Base-by-base conservation (phyloP, 1,140 invertebrate species). In the Eueides isabella region DNA sequence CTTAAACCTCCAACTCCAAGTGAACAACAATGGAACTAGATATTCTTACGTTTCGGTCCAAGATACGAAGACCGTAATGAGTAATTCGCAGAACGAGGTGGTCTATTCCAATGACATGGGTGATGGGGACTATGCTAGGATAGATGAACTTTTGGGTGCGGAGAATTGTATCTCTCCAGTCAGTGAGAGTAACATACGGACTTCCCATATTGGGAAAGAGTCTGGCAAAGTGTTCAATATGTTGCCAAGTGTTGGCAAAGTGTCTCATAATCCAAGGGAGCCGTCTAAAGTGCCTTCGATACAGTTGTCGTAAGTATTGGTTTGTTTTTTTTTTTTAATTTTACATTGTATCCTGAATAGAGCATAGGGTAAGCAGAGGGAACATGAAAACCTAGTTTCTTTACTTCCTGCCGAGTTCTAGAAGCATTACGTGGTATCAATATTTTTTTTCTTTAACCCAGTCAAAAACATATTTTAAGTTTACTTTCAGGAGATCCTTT, bases 11-110 rank as follows among this genome's bases (percentile, higher is more conserved):
- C 92, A 93, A 48, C 66, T 94, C 30, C 93, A 94, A 82, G 92
- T 94, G 0, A 93, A 93, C 61, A 93, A 93, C 71, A 91, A 91
- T 80, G 92, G 93, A 1, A 91, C 92, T 5, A 82, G 87, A 35
- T 94, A 93, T 69, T 92, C 92, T 0, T 94, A 94, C 67, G 90
- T 94, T 0, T 90, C 93, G 0, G 90, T 93, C 1, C 90, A 92
- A 55, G 91, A 93, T 71, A 88, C 89, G 6, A 93, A 88, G 62
- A 90, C 81, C 6, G 89, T 91, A n/a, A 91, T 92, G 87, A 91
- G 89, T 62, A 91, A 93, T 64, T 93, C 91, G 0, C 89, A 91
- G 74, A 92, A 93, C 69, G 91, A 93, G 68, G 91, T 79, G 12
- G 80, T 92, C 65, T 92, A 93, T 30, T 88, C 88, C 0, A 92